Evolutionary conservation across 2,888 invertebrate genomes (phyloP).

Genomic region (Myathropa florea): DNA sequence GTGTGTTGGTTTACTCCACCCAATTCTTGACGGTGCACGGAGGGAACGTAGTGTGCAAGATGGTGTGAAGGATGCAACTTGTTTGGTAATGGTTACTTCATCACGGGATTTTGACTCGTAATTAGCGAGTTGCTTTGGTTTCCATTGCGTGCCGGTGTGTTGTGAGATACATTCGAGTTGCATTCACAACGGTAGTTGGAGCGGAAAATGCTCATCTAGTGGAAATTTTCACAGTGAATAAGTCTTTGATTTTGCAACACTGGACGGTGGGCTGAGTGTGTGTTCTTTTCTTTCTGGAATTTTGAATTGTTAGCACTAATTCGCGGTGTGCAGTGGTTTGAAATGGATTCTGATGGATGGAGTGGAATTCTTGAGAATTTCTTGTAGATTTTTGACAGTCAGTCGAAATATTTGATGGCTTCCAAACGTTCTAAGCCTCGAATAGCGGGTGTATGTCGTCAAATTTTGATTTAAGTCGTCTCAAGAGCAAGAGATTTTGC

Average conservation of each 20-base stretch:
- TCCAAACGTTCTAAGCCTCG: too few species aligned
- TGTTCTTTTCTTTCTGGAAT: neutral
- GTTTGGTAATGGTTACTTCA: constrained; percentile 18
- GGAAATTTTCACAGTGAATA: neutral
- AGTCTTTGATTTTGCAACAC: neutral
- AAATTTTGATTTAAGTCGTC: too few species aligned
- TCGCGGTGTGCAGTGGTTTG: too few species aligned
- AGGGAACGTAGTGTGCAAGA: neutral
- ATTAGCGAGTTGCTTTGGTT: neutral
- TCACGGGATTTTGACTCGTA: neutral
- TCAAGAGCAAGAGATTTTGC: too few species aligned
- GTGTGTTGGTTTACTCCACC: neutral
- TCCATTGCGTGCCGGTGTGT: neutral
- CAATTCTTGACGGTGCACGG: neutral
- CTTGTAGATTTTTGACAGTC: too few species aligned
- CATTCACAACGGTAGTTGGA: neutral
- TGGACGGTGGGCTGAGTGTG: neutral
- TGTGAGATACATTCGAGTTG: neutral
- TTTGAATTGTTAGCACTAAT: neutral
- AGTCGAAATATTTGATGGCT: too few species aligned
- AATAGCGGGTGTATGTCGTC: too few species aligned
- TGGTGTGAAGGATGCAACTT: constrained; percentile 27
- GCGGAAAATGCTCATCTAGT: neutral
- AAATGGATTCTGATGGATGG: too few species aligned
- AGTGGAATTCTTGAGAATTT: too few species aligned